Conservation (phyloP, 2,797 vertebrate genomes). For the Mormyrus proboscirostris region DNA sequence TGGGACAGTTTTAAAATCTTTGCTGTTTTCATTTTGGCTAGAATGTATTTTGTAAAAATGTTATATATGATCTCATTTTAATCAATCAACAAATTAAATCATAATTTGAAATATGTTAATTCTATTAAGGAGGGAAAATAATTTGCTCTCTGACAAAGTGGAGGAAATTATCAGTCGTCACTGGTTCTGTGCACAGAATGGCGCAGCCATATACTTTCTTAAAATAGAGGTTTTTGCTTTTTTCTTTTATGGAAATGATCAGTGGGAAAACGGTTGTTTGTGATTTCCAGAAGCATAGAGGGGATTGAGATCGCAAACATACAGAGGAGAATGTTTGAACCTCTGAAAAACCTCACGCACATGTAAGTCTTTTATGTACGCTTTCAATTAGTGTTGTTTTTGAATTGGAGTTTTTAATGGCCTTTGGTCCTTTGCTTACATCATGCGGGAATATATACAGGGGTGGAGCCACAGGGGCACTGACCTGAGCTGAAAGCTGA, state of each 20-base stretch:
- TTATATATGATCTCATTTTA: background rate
- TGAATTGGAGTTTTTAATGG: background rate
- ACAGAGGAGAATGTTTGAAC: constrained; percentile 85
- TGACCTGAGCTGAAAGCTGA: background rate
- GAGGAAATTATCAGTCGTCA: background rate
- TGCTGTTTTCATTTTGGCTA: background rate
- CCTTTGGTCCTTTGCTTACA: background rate
- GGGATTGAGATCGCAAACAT: constrained; percentile 90
- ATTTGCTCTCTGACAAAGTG: background rate
- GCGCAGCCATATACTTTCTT: background rate
- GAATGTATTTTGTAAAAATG: background rate
- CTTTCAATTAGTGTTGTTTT: background rate
- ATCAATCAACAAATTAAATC: background rate
- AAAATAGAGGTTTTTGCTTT: background rate
- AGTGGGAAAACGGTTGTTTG: constrained; percentile 24
- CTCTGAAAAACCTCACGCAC: constrained; percentile 86
- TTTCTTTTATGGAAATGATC: background rate
- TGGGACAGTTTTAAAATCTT: background rate
- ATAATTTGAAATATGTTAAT: background rate
- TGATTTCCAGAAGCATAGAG: constrained; percentile 78
- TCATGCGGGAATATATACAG: background rate
- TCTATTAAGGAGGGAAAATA: background rate
- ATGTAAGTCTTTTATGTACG: constrained; percentile 69
- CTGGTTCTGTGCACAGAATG: background rate
- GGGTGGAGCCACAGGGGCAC: background rate